Conservation (phyloP, 64 coral and sea anemone genomes). For the Montipora foliosa region DNA sequence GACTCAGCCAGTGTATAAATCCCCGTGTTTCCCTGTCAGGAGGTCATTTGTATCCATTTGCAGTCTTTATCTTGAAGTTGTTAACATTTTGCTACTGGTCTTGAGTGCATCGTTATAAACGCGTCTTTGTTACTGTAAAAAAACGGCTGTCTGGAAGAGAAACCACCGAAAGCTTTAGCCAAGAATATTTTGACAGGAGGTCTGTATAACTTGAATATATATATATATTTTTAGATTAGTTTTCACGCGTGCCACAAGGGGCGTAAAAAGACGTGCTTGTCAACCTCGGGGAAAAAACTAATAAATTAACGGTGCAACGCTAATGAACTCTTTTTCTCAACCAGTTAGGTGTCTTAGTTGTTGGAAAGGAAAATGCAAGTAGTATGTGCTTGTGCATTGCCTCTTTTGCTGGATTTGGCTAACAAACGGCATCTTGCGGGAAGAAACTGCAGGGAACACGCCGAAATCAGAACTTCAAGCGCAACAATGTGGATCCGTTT, state of each 20-base stretch:
- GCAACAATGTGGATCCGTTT: not conserved
- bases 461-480: not conserved
- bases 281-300: not conserved
- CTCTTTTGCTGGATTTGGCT: constrained; percentile 8
- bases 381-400: not conserved
- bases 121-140: not conserved
- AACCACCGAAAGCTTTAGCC: not conserved
- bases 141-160: not conserved
- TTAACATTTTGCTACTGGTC: not conserved
- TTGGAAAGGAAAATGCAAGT: constrained; percentile 1
- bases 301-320: not conserved
- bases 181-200: constrained; percentile 5
- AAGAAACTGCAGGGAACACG: constrained; percentile 2
- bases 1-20: constrained; percentile 43
- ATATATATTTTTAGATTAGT: not conserved
- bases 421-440: not conserved
- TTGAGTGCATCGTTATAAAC: not conserved
- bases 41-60: constrained; percentile 63
- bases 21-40: constrained; percentile 20
- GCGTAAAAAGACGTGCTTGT: not conserved
- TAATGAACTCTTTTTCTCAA: not conserved
- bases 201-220: not conserved
- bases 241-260: not conserved
- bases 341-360: not conserved
- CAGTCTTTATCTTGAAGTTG: constrained; percentile 28